Base-by-base conservation (phyloP, 2,113 vertebrate species). In the Neopipo cinnamomea region DNA sequence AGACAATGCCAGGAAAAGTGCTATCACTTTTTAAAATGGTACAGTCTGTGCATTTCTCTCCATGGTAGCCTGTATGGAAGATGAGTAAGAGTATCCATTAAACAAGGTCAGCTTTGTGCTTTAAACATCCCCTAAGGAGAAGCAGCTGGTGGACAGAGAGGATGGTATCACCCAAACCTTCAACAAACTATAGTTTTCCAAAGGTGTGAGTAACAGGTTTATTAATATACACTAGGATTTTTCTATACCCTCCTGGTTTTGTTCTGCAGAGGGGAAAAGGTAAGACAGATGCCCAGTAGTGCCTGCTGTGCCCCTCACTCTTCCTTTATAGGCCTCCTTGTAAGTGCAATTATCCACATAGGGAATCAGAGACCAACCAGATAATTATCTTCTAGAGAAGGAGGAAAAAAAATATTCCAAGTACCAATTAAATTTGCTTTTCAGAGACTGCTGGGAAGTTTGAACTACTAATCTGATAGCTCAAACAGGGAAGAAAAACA, bases 361-460 rank as follows among this genome's bases (percentile, higher is more conserved):
- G 79, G 39, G 39, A 71, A 35, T 52, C 11, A 22, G 72, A 92
- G 52, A 86, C 30, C n/a, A 44, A 39, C 20, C 50, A 71, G 88
- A n/a, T 55, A 83, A 95, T 86, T 59, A 56, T 65, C 52, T 94
- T 84, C 53, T 31, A 85, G 68, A 78, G 28, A 68, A 0, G 33
- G 33, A 46, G 37, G 6, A 3, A 58, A 58, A 58, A 90, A 67
- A 61, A 13, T 22, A n/a, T 35, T 30, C 4, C n/a, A 74, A 27
- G 30, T 91, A 83, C 63, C 90, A 94, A 83, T 91, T 83, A 92
- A 88, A 80, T 93, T 86, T 88, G 68, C 61, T 84, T 91, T 84
- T 83, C 79, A 68, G 65, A 88, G 39, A 25, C 65, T 88, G 30
- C 65, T 86, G 85, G 65, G 56, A 93, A 72, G 39, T 49, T 63